Conservation (phyloP, 2,888 invertebrate genomes). For the Dryocosmus kuriphilus region DNA sequence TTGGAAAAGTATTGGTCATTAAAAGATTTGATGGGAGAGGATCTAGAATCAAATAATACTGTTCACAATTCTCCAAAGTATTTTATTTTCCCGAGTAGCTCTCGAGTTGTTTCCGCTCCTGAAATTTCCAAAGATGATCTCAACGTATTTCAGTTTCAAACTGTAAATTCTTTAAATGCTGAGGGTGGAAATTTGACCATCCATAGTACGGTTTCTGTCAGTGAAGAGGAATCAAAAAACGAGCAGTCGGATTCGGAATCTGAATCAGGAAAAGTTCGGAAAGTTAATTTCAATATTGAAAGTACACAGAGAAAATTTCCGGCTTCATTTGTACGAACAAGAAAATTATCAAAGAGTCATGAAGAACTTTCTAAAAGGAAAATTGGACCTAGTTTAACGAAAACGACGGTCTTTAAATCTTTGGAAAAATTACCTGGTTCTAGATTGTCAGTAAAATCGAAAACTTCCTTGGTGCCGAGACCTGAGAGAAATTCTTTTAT, state of each 20-base stretch:
- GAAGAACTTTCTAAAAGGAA: slow-evolving; percentile 53
- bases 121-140: slow-evolving; percentile 64
- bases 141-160: slow-evolving; percentile 55
- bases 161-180: slow-evolving; percentile 50
- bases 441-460: not conserved
- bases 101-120: slow-evolving; percentile 67
- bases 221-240: slow-evolving; percentile 54
- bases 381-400: slow-evolving; percentile 48
- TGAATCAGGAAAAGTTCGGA: slow-evolving; percentile 9
- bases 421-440: slow-evolving; percentile 51
- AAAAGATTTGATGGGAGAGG: slow-evolving; percentile 67
- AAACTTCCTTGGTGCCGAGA: slow-evolving; percentile 41
- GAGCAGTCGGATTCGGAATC: slow-evolving; percentile 29
- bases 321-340: slow-evolving; percentile 62
- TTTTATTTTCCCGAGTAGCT: slow-evolving; percentile 66
- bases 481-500: slow-evolving; percentile 12
- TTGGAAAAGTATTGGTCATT: slow-evolving; percentile 71
- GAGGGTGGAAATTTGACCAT: slow-evolving; percentile 56
- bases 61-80: slow-evolving; percentile 59
- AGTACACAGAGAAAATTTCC: slow-evolving; percentile 61
- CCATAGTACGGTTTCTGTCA: slow-evolving; percentile 63
- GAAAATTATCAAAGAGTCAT: slow-evolving; percentile 61
- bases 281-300: slow-evolving; percentile 36
- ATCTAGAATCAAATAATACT: slow-evolving; percentile 51
- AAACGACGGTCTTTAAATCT: slow-evolving; percentile 55